Base-by-base conservation (phyloP, 2,113 vertebrate genomes). In the Bos javanicus region DNA sequence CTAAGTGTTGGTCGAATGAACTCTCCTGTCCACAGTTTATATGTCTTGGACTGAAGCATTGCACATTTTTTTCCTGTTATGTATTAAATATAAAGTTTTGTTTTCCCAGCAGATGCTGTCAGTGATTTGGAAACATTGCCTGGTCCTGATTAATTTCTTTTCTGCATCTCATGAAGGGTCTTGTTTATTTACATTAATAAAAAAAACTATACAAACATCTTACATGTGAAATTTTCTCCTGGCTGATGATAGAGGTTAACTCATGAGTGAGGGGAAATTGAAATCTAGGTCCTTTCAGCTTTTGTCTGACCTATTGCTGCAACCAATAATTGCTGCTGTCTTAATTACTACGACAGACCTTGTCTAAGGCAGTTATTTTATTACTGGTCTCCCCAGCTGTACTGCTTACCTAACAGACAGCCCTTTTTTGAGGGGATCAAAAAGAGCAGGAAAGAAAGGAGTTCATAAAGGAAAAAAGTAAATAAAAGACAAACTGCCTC, bases 131-230 rank as follows among this genome's bases (percentile, higher is more conserved):
- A 97, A 96, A 93, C 84, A 64, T 81, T 46, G 83, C 95, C 85
- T 96, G 54, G 62, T 92, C 94, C 96, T 85, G 74, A 97, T 97
- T 95, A 80, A 96, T 95, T 96, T 97, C 95, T 90, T 94, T 95
- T 90, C 64, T 81, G 84, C 71, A 54, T 94, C 91, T 95, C 96
- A 89, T 80, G 39, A 43, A 26, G 10, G 52, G 81, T 48, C 64
- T 93, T 96, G 64, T 98, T 98, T 98, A 96, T 98, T 97, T 95
- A 85, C 78, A 95, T 76, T 96, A 85, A 78, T 85, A 83, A 91
- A 80, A 93, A 60, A 94, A 91, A 88, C 95, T 92, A 52, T 62
- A 94, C 87, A 96, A 50, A 90, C 94, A 87, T 48, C 91, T 95
- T 87, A 87, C 90, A 92, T 33, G 78, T 80, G 84, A 84, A 52